phyloP scores from a whole-genome alignment of 2,797 vertebrate species.

The Antrozous pallidus region DNA sequence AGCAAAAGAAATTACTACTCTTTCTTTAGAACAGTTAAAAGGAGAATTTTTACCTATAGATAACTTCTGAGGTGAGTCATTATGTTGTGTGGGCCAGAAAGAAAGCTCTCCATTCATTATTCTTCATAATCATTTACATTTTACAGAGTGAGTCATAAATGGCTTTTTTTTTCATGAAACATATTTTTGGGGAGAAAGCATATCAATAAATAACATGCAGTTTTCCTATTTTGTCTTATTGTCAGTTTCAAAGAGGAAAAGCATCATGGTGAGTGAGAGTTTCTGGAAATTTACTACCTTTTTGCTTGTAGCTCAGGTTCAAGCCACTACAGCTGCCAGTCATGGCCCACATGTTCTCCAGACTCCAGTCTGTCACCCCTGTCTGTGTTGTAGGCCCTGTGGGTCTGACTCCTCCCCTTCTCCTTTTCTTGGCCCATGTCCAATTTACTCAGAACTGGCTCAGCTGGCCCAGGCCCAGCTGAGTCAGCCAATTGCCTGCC shows the following conservation, averaged over 20 bases:
- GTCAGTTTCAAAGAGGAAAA: neutral
- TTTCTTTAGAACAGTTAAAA: neutral
- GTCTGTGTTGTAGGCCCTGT: neutral
- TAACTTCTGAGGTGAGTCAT: neutral
- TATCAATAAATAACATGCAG: neutral
- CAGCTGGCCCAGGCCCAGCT: neutral
- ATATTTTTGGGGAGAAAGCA: neutral
- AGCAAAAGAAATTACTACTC: neutral
- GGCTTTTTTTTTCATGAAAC: conserved; percentile 9
- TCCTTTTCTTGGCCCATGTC: neutral
- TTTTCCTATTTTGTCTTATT: neutral
- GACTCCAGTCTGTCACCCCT: neutral
- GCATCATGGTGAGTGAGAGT: neutral
- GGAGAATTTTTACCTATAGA: neutral
- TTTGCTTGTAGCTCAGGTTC: neutral
- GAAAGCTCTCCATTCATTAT: neutral
- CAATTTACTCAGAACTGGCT: neutral
- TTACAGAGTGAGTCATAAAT: conserved; percentile 4
- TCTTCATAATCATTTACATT: conserved; percentile 20
- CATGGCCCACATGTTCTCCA: fast-evolving
- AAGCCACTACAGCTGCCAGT: neutral
- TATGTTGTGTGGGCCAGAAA: neutral
- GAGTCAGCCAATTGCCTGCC: neutral
- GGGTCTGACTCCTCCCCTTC: neutral
- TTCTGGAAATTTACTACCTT: neutral